Conservation (phyloP, 2,113 vertebrate genomes). For the Fulmarus glacialis region DNA sequence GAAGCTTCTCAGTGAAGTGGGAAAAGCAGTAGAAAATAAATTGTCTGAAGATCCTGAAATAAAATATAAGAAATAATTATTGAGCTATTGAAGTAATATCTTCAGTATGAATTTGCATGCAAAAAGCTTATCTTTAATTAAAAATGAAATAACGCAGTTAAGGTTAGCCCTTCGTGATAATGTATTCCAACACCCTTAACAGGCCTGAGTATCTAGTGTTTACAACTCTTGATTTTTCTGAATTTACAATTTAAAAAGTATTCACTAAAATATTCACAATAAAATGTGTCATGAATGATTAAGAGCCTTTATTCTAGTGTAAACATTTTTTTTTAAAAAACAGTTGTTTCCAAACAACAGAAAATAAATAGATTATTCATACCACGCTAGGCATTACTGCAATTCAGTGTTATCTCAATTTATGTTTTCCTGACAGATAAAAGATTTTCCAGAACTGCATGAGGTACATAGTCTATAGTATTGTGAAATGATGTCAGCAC, state of each 20-base stretch:
- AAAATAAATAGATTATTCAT: neutral
- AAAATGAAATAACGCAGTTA: neutral
- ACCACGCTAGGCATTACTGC: neutral
- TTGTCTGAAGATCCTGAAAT: neutral
- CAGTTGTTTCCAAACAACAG: neutral
- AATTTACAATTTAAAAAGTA: neutral
- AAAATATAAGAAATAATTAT: neutral
- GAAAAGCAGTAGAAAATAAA: neutral
- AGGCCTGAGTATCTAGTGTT: neutral
- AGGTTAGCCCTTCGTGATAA: neutral
- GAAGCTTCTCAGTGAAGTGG: neutral
- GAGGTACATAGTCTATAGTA: neutral
- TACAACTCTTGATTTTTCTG: neutral
- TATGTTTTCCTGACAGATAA: neutral
- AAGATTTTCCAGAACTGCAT: neutral
- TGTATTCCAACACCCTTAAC: neutral
- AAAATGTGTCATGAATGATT: neutral
- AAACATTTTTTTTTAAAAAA: neutral
- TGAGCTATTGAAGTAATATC: neutral
- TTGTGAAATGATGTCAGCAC: neutral
- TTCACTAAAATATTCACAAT: neutral
- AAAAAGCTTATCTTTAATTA: neutral
- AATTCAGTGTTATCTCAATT: neutral
- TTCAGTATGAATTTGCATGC: neutral
- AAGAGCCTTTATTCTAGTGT: neutral